Evolutionary conservation across 1,140 invertebrate genomes (phyloP), one percentile per base, ranked within the genome.

Genomic region (Eriosoma lanigerum): DNA sequence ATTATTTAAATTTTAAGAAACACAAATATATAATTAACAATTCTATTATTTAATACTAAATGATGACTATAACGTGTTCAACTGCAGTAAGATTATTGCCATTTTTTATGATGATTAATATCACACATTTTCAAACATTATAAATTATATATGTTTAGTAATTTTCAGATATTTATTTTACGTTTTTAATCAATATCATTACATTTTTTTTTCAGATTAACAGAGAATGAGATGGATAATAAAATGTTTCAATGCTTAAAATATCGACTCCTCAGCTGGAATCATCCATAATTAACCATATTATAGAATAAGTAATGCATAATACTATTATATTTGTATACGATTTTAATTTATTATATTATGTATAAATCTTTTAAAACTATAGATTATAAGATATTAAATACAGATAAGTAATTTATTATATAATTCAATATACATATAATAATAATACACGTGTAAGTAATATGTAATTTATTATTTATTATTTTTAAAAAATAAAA

Each of bases 291-390:
- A 46, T 68, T 46, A 46, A 24, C 64, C 13, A 46, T 24, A 38
- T 38, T 38, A 38, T 38, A 46, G 38, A 48, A 58, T 38, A 46
- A n/a, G 21, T 38, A n/a, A 66, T 66, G 44, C 32, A 38, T 68
- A 68, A 68, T 68, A 68, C 17, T 68, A 68, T 26, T 66, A 62
- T 64, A 38, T 68, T 46, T 68, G 38, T 68, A 68, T 68, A 68
- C n/a, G 38, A 68, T 46, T 68, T 68, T 24, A 24, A 46, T 68
- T 68, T 46, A 68, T 46, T 68, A 46, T 68, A 24, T 46, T 21
- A 68, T 3, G 4, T 44, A 8, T 68, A 68, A 21, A 46, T 46
- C n/a, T 46, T 46, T 15, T 10, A 15, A 68, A 46, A 46, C 21
- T 24, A 24, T 68, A 10, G 64, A 46, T 15, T 38, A 38, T 38